These are phyloP conservation scores for Octodonta nipae DNA, from an alignment of 2,888 invertebrate species.

Conservation along the genomic window DNA sequence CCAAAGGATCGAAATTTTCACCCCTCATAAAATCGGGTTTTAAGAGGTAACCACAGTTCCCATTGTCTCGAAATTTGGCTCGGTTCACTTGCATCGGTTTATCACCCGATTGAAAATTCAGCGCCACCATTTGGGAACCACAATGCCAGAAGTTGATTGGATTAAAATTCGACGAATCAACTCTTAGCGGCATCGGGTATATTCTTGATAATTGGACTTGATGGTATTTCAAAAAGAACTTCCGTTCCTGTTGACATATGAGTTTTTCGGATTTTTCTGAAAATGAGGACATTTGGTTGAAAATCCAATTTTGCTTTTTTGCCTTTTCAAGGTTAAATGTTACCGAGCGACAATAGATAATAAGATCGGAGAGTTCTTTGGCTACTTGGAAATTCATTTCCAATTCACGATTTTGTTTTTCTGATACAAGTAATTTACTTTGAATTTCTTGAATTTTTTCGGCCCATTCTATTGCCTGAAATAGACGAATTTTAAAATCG, in stretches of 20 bases:
- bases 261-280: conserved; percentile 90
- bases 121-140: conserved; percentile 92
- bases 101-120: conserved; percentile 94
- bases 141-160: conserved; percentile 90
- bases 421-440: conserved; percentile 64
- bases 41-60: conserved; percentile 81
- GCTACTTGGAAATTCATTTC: conserved; percentile 85
- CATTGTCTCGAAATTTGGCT: conserved; percentile 85
- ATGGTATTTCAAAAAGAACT: conserved; percentile 68
- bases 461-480: conserved; percentile 83
- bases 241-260: conserved; percentile 64
- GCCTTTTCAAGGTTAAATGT: conserved; percentile 64
- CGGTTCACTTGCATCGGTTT: conserved; percentile 93
- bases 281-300: conserved; percentile 95
- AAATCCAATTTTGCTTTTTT: conserved; percentile 58
- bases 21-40: conserved; percentile 80
- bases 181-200: conserved; percentile 81
- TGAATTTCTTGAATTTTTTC: conserved; percentile 74
- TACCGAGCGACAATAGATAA: conserved; percentile 87
- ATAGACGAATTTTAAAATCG: conserved; percentile 10
- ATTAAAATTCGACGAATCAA: conserved; percentile 95
- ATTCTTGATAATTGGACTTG: conserved; percentile 60
- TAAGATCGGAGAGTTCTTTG: conserved; percentile 91
- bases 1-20: conserved; percentile 66
- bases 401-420: conserved; percentile 68